Conservation (phyloP, 2,888 invertebrate genomes). For the Neuroscelio doddi region DNA sequence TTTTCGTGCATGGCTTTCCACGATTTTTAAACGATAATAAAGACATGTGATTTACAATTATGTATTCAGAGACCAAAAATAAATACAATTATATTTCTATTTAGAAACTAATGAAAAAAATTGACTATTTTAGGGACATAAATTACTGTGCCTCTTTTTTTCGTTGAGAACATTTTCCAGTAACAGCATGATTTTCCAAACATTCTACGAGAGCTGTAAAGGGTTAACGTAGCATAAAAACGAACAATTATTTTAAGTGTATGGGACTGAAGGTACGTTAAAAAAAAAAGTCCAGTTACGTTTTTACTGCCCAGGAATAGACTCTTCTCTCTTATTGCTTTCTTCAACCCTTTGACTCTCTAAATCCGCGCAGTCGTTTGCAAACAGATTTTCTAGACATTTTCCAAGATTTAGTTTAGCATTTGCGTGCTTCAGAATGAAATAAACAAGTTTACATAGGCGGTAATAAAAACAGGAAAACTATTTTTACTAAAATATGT, state of each 20-base stretch:
- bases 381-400: not conserved
- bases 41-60: too few relatives aligned
- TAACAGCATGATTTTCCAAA: not conserved
- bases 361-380: not conserved
- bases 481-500: not conserved
- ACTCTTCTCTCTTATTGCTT: slow-evolving; percentile 6
- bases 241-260: slow-evolving; percentile 7
- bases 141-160: not conserved
- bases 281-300: slow-evolving; percentile 47
- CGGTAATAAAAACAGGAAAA: not conserved
- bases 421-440: slow-evolving; percentile 1
- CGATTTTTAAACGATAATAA: not conserved
- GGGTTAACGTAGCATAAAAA: slow-evolving; percentile 53
- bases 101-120: too few relatives aligned
- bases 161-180: not conserved
- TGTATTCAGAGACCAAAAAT: too few relatives aligned
- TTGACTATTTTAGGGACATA: not conserved
- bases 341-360: slow-evolving; percentile 8
- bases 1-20: not conserved
- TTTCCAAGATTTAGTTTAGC: not conserved
- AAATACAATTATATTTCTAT: too few relatives aligned
- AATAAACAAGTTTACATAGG: not conserved
- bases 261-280: not conserved
- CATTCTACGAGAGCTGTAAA: slow-evolving; percentile 33
- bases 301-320: slow-evolving; percentile 9